Evolutionary conservation across 2,888 invertebrate genomes (phyloP).

Genomic region (Drosophila engyochracea): DNA sequence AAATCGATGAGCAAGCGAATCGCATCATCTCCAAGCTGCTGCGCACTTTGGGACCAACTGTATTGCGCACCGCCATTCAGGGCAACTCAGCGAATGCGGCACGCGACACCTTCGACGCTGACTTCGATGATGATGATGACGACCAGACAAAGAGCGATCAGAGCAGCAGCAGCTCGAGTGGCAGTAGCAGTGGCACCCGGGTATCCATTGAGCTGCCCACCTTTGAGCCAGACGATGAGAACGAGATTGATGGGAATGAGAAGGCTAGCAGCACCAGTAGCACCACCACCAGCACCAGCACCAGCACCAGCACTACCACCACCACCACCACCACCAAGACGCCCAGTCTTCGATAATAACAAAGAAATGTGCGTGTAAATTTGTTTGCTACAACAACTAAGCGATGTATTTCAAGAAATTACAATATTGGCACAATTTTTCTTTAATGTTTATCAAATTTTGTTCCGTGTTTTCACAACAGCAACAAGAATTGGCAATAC

Average conservation of each 20-base stretch:
- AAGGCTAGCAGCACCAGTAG: slow-evolving; percentile 34
- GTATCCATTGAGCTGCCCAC: slow-evolving; percentile 89
- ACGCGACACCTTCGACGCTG: slow-evolving; percentile 86
- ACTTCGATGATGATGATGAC: slow-evolving; percentile 86
- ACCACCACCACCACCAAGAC: slow-evolving; percentile 40
- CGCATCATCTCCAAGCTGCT: slow-evolving; percentile 87
- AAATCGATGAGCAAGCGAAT: slow-evolving; percentile 85
- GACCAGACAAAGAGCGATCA: slow-evolving; percentile 39
- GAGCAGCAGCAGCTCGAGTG: slow-evolving; percentile 42
- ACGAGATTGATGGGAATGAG: slow-evolving; percentile 84
- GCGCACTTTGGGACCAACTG: slow-evolving; percentile 90
- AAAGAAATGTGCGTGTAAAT: slow-evolving; percentile 56
- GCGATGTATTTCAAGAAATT: slow-evolving; percentile 26
- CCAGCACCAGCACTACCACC: slow-evolving; percentile 22
- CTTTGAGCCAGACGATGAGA: slow-evolving; percentile 89
- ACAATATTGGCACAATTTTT: slow-evolving; percentile 25
- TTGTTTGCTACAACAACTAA: slow-evolving; percentile 71
- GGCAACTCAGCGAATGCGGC: slow-evolving; percentile 83
- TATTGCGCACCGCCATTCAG: slow-evolving; percentile 86
- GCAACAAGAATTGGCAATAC: slow-evolving; percentile 50
- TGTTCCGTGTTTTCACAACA: slow-evolving; percentile 51
- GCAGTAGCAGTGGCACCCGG: slow-evolving; percentile 84
- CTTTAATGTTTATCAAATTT: slow-evolving; percentile 38
- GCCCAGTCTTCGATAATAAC: slow-evolving; percentile 9
- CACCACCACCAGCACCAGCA: slow-evolving; percentile 6